These are phyloP conservation scores for Ecliptopera silaceata DNA, from an alignment of 2,888 invertebrate genomes.

Conservation along the genomic window DNA sequence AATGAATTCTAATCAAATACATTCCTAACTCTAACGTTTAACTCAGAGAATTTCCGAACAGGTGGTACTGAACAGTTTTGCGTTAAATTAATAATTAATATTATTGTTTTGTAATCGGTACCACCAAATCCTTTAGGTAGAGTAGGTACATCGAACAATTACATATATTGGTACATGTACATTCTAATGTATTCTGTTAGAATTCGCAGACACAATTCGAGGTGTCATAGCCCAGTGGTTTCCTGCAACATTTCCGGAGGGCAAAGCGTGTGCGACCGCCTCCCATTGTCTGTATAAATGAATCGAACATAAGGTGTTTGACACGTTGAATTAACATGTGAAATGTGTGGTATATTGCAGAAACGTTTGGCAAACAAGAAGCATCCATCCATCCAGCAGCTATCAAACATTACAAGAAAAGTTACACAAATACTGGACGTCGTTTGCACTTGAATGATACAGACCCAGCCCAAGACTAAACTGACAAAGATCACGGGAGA, in stretches of 20 bases:
- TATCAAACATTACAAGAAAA: too few species aligned
- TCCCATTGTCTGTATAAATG: conserved; percentile 38
- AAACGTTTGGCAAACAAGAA: not conserved
- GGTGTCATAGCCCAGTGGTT: conserved; percentile 55
- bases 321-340: conserved; percentile 19
- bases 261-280: conserved; percentile 43
- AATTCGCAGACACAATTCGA: conserved; percentile 30
- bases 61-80: too few species aligned
- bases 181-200: conserved; percentile 16
- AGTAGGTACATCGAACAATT: too few species aligned
- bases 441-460: not conserved
- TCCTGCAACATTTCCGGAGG: conserved; percentile 68
- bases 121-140: too few species aligned
- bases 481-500: conserved; percentile 6
- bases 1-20: not conserved
- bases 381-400: too few species aligned
- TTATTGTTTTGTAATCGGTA: too few species aligned
- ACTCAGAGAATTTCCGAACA: too few species aligned
- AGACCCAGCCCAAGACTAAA: too few species aligned
- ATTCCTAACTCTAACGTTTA: too few species aligned
- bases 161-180: not conserved
- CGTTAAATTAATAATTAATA: too few species aligned
- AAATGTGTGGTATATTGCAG: not conserved
- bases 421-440: too few species aligned
- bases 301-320: conserved; percentile 25